Percentiles rank a stretch among this genome's conserved stretches.
Evolutionary conservation across 2,113 vertebrate species (phyloP).

Genomic region (Coptodon bakossiorum): DNA sequence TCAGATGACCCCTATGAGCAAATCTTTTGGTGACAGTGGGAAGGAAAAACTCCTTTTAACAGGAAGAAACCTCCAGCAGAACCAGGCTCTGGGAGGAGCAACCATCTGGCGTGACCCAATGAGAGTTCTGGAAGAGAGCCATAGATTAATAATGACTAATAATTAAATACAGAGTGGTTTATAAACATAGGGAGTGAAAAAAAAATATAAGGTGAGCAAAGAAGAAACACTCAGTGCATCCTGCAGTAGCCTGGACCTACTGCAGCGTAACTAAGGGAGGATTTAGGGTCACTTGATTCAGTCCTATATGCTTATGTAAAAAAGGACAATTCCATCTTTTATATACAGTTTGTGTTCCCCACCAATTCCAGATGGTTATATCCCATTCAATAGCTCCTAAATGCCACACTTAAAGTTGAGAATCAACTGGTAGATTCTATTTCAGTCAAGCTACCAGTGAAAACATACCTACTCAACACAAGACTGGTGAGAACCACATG

Average conservation of each 20-base stretch:
- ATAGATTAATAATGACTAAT: neutral
- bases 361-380: neutral
- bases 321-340: neutral
- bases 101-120: neutral
- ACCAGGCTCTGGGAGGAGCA: neutral
- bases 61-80: neutral
- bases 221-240: neutral
- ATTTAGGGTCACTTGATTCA: neutral
- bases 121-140: neutral
- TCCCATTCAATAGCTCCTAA: neutral
- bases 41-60: neutral
- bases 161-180: neutral
- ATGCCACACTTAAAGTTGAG: neutral
- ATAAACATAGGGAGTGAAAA: neutral
- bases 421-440: neutral
- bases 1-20: too few relatives aligned
- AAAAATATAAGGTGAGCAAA: neutral
- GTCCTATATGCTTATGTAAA: neutral
- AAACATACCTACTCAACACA: neutral
- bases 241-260: neutral
- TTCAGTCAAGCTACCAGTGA: neutral
- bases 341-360: neutral
- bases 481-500: neutral
- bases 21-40: neutral
- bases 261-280: neutral